Evolutionary conservation across 92 coral and sea anemone species (phyloP), one percentile per base, ranked within the genome.

Genomic region (Actinostola sp.): DNA sequence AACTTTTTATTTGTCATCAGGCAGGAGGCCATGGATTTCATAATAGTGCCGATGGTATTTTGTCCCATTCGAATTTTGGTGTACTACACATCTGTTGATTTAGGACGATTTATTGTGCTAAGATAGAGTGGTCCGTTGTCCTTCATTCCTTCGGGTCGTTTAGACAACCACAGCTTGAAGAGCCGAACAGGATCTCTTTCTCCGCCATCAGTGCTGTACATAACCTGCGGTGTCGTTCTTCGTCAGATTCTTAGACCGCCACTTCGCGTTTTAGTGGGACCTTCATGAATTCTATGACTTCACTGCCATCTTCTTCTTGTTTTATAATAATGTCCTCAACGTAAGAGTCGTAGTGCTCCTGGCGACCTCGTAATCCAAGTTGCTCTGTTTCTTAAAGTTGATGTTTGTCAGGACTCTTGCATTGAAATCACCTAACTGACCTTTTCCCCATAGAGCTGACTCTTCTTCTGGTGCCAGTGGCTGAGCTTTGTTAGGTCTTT

Each of bases 121-220:
- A 82, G 56, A 60, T 78, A 82, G 21, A 83, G 65, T 8, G 93
- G 89, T 27, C 89, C 89, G 25, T 66, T 66, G 24, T 79, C 67
- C 66, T 69, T 69, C 75, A 72, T 59, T 8, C 28, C 67, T 17
- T 61, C 63, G 0, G 77, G 77, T 24, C 83, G 72, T 16, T 52
- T 48, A 0, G 65, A 36, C 8, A 76, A 53, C 70, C 80, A 84
- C 30, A 43, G 54, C 35, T 84, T 70, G 39, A 79, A 85, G 8
- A 85, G 44, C 24, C 50, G 60, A 0, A 86, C 80, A 7, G 80
- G 83, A 56, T 70, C 91, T 44, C 76, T 45, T 43, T 75, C 72
- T n/a, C 91, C 74, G 23, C 86, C 80, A 61, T 86, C 80, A 0
- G 83, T 75, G 8, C 63, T 50, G 53, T 50, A 76, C 91, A 86